Percentiles rank a stretch among this genome's conserved stretches.
Evolutionary conservation across 2,113 vertebrate genomes (phyloP).

Genomic region (Acrocephalus arundinaceus): DNA sequence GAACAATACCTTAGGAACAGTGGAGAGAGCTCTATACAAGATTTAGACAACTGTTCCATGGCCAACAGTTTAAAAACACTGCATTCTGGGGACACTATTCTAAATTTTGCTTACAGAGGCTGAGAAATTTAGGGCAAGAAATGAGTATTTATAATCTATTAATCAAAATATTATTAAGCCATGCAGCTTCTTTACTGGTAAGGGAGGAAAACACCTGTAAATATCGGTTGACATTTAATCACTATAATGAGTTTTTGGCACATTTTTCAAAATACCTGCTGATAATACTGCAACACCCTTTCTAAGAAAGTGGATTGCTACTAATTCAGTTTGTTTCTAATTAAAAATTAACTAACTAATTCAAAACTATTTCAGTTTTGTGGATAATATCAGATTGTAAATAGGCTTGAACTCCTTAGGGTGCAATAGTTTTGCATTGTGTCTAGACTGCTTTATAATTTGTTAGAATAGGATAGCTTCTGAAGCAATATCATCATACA

Average conservation of each 20-base stretch:
- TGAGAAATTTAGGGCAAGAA: not conserved
- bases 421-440: not conserved
- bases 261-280: not conserved
- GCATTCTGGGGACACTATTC: not conserved
- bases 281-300: not conserved
- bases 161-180: not conserved
- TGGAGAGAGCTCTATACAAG: not conserved
- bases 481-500: not conserved
- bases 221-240: not conserved
- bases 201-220: not conserved
- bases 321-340: not conserved
- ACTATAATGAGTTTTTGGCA: not conserved
- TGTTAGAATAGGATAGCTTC: not conserved
- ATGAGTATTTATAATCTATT: not conserved
- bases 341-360: too few species aligned
- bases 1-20: not conserved
- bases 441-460: not conserved
- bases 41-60: not conserved
- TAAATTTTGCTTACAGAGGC: not conserved
- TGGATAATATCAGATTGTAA: not conserved
- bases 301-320: not conserved
- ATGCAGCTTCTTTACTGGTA: not conserved
- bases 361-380: not conserved
- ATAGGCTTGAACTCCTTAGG: not conserved
- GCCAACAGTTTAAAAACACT: not conserved